Percentiles rank a stretch among this genome's conserved stretches.
These are phyloP conservation scores for Elysia crispata DNA, from an alignment of 2,888 invertebrate species.

Conservation along the genomic window DNA sequence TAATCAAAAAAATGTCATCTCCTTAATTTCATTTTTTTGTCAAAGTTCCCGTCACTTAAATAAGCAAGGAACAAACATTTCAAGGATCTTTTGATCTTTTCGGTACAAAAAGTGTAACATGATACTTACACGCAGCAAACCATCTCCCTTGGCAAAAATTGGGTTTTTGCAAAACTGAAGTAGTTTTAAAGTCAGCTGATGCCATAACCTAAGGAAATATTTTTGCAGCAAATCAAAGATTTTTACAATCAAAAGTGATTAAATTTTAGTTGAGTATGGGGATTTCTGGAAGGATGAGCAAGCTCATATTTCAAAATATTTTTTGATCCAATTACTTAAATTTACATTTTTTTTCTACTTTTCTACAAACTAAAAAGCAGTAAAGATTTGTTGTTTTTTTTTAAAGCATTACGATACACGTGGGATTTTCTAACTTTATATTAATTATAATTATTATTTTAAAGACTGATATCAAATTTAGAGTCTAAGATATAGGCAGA, in stretches of 20 bases:
- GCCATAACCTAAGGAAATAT: constrained; percentile 88
- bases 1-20: too few species aligned
- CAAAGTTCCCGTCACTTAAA: too few species aligned
- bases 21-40: too few species aligned
- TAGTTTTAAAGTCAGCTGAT: constrained; percentile 93
- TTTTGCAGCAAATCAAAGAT: too few species aligned
- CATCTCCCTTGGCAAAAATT: constrained; percentile 85
- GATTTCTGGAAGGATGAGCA: not conserved
- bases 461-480: too few species aligned
- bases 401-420: too few species aligned
- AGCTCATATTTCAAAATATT: not conserved
- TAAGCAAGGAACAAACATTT: not conserved
- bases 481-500: too few species aligned
- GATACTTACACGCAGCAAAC: constrained; percentile 69
- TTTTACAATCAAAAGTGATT: too few species aligned
- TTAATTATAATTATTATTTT: too few species aligned
- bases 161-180: constrained; percentile 88
- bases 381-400: too few species aligned
- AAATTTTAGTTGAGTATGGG: not conserved
- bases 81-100: not conserved
- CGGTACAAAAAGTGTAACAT: not conserved
- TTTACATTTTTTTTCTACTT: not conserved
- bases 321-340: not conserved
- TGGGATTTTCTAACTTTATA: too few species aligned
- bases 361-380: too few species aligned